Evolutionary conservation across 1,140 invertebrate species (phyloP).

Genomic region (Nymphalis io): DNA sequence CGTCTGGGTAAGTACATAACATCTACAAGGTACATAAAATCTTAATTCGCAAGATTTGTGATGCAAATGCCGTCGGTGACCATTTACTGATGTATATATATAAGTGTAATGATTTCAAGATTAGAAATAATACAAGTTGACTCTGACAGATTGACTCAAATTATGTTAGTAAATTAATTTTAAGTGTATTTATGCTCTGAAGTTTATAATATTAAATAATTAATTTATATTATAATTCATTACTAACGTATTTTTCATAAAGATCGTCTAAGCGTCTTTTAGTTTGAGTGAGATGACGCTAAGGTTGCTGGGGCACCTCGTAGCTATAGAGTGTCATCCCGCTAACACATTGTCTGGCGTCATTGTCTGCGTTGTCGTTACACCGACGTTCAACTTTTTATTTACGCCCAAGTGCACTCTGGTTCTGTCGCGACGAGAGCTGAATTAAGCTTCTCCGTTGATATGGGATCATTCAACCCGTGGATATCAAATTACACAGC

Average conservation of each 20-base stretch:
- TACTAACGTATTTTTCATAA: not conserved
- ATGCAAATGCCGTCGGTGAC: too few relatives aligned
- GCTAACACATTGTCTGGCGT: conserved; percentile 74
- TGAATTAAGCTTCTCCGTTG: conserved; percentile 77
- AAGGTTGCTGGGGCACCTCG: conserved; percentile 60
- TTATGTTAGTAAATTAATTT: too few relatives aligned
- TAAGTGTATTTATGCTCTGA: too few relatives aligned
- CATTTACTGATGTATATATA: too few relatives aligned
- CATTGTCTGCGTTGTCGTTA: conserved; percentile 74
- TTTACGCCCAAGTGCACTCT: conserved; percentile 78
- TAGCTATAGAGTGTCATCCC: conserved; percentile 66
- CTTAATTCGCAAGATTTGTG: too few relatives aligned
- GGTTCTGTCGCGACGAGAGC: conserved; percentile 72
- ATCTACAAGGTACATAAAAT: too few relatives aligned
- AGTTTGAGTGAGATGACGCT: conserved; percentile 11
- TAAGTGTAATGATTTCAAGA: too few relatives aligned
- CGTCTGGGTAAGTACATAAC: too few relatives aligned
- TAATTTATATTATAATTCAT: not conserved
- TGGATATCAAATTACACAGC: conserved; percentile 76
- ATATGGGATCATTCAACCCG: conserved; percentile 80
- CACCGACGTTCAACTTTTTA: conserved; percentile 77
- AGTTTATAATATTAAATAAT: not conserved
- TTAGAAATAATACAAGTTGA: too few relatives aligned
- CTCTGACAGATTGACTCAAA: too few relatives aligned
- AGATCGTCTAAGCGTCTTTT: not conserved